Percentiles rank a stretch among this genome's conserved stretches.
These are phyloP conservation scores for Gasterosteus nipponicus DNA, from an alignment of 2,113 vertebrate species.

Conservation along the genomic window DNA sequence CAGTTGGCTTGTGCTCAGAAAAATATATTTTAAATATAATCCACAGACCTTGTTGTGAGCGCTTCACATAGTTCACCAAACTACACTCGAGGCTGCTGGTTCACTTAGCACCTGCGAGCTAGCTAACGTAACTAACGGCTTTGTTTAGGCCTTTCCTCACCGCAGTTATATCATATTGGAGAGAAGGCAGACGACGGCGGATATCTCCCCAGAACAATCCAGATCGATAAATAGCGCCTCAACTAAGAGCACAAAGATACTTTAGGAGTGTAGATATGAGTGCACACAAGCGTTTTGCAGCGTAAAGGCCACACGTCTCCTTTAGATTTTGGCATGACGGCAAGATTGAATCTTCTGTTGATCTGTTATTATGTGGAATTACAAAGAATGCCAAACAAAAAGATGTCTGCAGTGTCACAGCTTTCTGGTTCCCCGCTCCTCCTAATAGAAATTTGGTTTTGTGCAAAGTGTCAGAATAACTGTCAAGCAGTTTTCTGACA, in stretches of 20 bases:
- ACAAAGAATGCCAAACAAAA: slow-evolving; percentile 38
- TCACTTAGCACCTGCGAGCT: neutral
- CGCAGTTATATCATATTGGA: too few species aligned
- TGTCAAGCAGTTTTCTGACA: slow-evolving; percentile 5
- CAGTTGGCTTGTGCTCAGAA: neutral
- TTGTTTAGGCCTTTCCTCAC: too few species aligned
- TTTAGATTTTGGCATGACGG: slow-evolving; percentile 5
- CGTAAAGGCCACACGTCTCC: neutral
- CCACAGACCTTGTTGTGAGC: too few species aligned
- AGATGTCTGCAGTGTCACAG: slow-evolving; percentile 17
- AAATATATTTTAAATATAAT: too few species aligned
- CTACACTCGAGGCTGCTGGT: neutral
- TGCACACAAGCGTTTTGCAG: neutral
- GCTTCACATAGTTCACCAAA: neutral
- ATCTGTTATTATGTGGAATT: slow-evolving; percentile 47
- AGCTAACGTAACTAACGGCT: neutral
- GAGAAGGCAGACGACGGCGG: too few species aligned
- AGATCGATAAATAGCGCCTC: neutral
- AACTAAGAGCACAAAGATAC: neutral
- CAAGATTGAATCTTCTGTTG: slow-evolving; percentile 39
- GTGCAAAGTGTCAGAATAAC: neutral
- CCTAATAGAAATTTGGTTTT: slow-evolving; percentile 23
- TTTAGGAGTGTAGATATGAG: too few species aligned
- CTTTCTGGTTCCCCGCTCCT: slow-evolving; percentile 21
- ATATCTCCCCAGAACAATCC: neutral